Percentiles rank a stretch among this genome's conserved stretches.
These are phyloP conservation scores for Sylvilagus floridanus DNA, from an alignment of 2,797 vertebrate genomes.

Conservation along the genomic window DNA sequence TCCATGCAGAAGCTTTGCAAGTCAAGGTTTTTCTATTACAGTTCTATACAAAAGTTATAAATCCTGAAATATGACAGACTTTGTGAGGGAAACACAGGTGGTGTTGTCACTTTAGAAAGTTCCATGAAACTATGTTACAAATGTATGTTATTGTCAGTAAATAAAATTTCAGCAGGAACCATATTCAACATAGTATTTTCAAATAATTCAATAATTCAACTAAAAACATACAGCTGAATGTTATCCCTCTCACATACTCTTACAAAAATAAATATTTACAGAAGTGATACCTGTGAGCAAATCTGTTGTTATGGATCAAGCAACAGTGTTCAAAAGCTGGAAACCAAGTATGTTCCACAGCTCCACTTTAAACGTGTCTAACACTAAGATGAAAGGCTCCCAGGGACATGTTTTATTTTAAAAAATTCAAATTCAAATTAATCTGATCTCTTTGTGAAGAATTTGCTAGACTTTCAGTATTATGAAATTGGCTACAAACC, in stretches of 20 bases:
- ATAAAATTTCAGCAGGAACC: constrained; percentile 23
- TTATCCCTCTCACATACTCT: neutral
- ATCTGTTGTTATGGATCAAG: neutral
- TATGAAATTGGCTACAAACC: neutral
- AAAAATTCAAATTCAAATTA: neutral
- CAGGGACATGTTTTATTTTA: neutral
- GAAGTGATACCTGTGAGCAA: neutral
- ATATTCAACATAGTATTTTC: constrained; percentile 42
- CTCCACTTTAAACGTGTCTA: neutral
- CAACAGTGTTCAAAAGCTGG: neutral
- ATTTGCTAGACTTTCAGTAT: neutral
- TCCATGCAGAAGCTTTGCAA: neutral
- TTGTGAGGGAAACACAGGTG: neutral
- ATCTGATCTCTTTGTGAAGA: neutral
- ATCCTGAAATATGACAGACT: neutral
- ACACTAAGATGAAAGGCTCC: neutral
- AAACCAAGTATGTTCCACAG: neutral
- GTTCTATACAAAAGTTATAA: neutral
- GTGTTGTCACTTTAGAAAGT: neutral
- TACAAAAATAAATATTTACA: neutral
- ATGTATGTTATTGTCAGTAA: constrained; percentile 33
- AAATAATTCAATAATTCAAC: constrained; percentile 16
- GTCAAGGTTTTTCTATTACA: constrained; percentile 4
- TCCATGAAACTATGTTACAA: constrained; percentile 18
- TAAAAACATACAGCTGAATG: neutral